Conservation (phyloP, 1,140 invertebrate genomes). For the Pararge aegeria region DNA sequence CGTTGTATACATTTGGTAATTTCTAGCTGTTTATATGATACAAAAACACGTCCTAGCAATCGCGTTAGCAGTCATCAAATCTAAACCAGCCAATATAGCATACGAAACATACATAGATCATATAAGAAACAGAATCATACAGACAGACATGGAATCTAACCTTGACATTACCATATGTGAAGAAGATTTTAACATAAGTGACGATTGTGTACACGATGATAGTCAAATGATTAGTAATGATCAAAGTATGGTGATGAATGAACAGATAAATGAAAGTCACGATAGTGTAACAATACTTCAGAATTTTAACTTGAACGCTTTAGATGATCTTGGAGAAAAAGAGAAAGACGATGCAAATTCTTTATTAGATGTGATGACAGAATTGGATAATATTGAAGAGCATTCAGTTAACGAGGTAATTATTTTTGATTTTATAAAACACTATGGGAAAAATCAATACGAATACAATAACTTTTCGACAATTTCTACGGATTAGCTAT, state of each 20-base stretch:
- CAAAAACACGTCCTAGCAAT: conserved; percentile 18
- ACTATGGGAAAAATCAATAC: no score
- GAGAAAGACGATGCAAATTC: conserved; percentile 3
- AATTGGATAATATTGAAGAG: conserved; percentile 18
- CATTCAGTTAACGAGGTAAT: conserved; percentile 24
- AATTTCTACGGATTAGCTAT: no score
- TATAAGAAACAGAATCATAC: conserved; percentile 38
- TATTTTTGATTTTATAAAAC: no score
- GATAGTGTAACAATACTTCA: conserved; percentile 38
- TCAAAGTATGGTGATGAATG: background rate
- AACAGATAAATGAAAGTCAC: background rate
- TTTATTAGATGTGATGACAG: conserved; percentile 12
- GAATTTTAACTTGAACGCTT: conserved; percentile 22
- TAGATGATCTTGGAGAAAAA: background rate
- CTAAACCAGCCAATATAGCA: conserved; percentile 11
- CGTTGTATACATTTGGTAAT: background rate
- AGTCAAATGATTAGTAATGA: conserved; percentile 9
- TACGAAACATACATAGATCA: conserved; percentile 33
- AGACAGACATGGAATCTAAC: conserved; percentile 17
- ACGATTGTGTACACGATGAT: conserved; percentile 22
- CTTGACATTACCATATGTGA: conserved; percentile 35
- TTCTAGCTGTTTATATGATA: conserved; percentile 14
- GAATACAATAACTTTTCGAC: no score
- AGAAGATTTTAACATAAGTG: conserved; percentile 45
- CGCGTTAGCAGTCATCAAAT: conserved; percentile 9